Percentiles rank a stretch among this genome's conserved stretches.
phyloP scores from a whole-genome alignment of 2,113 vertebrate species.

The Phaethon lepturus region DNA sequence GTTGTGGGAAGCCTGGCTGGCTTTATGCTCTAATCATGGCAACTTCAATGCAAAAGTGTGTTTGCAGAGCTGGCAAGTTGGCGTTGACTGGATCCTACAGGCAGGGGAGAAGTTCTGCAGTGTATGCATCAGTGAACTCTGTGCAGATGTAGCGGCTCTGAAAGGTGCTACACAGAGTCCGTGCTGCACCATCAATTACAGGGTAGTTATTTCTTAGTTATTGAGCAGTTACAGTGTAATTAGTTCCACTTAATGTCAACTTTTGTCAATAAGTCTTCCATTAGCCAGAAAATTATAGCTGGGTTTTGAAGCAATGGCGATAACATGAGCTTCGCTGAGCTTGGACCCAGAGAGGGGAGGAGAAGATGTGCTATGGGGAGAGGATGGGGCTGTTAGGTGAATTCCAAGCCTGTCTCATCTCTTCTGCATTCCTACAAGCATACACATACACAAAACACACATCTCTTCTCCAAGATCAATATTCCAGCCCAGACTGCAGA shows the following conservation, averaged over 20 bases:
- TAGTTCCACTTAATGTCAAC: conserved; percentile 83
- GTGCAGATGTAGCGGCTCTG: conserved; percentile 8
- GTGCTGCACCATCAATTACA: conserved; percentile 78
- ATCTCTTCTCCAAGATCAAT: not conserved
- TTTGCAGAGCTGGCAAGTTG: conserved; percentile 6
- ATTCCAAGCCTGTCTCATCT: not conserved
- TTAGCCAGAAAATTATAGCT: conserved; percentile 80
- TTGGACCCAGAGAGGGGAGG: not conserved
- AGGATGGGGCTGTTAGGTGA: not conserved
- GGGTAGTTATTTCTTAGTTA: conserved; percentile 83
- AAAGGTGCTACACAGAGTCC: conserved; percentile 62
- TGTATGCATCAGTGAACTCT: conserved; percentile 31
- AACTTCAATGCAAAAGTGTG: not conserved
- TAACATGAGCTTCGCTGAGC: not conserved
- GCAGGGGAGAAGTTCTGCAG: conserved; percentile 57
- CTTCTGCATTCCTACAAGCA: not conserved
- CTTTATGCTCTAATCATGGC: not conserved
- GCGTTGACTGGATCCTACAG: not conserved
- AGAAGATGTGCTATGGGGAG: not conserved
- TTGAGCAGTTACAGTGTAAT: conserved; percentile 83
- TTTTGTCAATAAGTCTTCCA: conserved; percentile 81
- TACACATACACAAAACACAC: not conserved
- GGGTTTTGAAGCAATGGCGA: conserved; percentile 51
- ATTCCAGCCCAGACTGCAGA: conserved; percentile 38
- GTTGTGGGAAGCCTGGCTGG: conserved; percentile 2